Base-by-base conservation (phyloP, 2,888 invertebrate genomes). In the Pollenia angustigena region DNA sequence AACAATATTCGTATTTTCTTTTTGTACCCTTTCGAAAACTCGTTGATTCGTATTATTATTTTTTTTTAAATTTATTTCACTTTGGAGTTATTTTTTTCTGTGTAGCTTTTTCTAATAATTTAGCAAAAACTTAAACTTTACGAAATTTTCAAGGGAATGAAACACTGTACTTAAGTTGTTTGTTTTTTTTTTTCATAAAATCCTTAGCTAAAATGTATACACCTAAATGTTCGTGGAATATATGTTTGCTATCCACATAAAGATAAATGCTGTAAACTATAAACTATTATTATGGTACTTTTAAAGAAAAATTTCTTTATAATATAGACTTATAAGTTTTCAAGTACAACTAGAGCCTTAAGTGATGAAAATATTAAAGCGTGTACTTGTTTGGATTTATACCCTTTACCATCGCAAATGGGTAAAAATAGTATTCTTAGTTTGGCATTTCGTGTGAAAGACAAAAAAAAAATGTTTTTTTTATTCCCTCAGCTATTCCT, bases 221-320 rank as follows among this genome's bases (percentile, higher is more conserved):
- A 64, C 46, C 42, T 56, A 7, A n/a, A 54, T 18, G 10, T 72
- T 40, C 54, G 54, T 48, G 6, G 54, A 12, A 74, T 66, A 50
- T 16, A 66, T 42, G 23, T 23, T 23, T 23, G 4, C 3, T 66
- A 42, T 40, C 14, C 16, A 52, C 60, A 50, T 18, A 46, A 8
- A 42, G 1, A 44, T 42, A 60, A 14, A 40, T 62, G 48, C 12
- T 52, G 1, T 56, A 42, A 54, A 60, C 23, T 32, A 32, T 32
- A 62, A 76, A 23, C 58, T 74, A 48, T 58, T 68, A 56, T 52
- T 44, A 16, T 46, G 60, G 52, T 62, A 83, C 69, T 78, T 78
- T 48, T 42, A 68, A n/a, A 32, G 48, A 42, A 23, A 56, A 48
- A 54, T 48, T 60, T 71, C 78, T 71, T 23, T 64, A 18, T 48